Base-by-base conservation (phyloP, 2,113 vertebrate genomes). In the Hippocampus comes region DNA sequence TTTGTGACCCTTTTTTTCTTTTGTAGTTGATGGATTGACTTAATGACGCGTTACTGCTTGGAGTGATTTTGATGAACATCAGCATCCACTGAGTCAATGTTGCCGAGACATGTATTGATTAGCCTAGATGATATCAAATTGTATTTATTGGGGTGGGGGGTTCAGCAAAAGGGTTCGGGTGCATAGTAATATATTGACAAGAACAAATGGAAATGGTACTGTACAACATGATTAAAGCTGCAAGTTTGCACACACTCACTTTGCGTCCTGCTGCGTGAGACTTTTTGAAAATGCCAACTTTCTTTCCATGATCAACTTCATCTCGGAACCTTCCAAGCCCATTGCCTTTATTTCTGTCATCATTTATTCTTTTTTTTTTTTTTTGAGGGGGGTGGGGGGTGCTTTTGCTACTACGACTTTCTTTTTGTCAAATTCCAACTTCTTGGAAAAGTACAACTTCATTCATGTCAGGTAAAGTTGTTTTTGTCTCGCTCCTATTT, bases 201-300 rank as follows among this genome's bases (percentile, higher is more conserved):
- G 8, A 18, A 34, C 3, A 34, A 34, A 41, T 87, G 83, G 59
- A 87, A 87, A 84, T 80, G 64, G 89, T 89, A 86, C 89, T 90
- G 88, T 89, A 89, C 72, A 80, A 88, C 84, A 79, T 88, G 72
- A 90, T 87, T 90, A 90, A 90, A 91, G 85, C 87, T 89, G 87
- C 88, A 90, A 75, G 74, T 91, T 91, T 90, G 90, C 88, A 89
- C 89, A 90, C 78, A 79, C 82, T 86, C 76, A 43, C 8, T 63
- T 69, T 75, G 59, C 61, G 23, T 30, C 51, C 21, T 46, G 21
- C 43, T 43, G n/a, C 11, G 4, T 10, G 4, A 46, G 43, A 46
- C 43, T 4, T 15, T 34, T 46, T 46, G 12, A 46, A 46, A 46
- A 46, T 38, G 34, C 5, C 34, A 6, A 34, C 30, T 34, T 34